phyloP scores from a whole-genome alignment of 2,797 vertebrate species.

The Chiroxiphia lanceolata region DNA sequence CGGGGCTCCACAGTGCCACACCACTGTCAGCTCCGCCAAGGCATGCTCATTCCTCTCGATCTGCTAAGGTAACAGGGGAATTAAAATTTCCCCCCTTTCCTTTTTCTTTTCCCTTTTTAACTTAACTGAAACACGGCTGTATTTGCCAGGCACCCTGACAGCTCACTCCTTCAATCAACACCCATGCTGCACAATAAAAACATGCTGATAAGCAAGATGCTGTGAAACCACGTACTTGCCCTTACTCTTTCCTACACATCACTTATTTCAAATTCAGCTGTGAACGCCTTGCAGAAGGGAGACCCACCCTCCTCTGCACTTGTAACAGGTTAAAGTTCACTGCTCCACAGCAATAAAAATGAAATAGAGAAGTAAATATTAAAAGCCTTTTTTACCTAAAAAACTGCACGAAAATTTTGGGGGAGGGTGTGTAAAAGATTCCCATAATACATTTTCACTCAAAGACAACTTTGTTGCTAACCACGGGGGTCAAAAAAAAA shows the following conservation, averaged over 20 bases:
- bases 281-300: not conserved
- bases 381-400: not conserved
- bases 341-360: not conserved
- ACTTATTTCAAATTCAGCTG: not conserved
- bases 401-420: not conserved
- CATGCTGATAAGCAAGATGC: not conserved
- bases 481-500: too few relatives aligned
- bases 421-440: not conserved
- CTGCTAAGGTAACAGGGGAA: not conserved
- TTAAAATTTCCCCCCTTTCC: not conserved
- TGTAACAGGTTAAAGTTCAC: not conserved
- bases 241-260: not conserved
- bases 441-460: not conserved
- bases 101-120: not conserved
- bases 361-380: not conserved
- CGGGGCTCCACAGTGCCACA: not conserved
- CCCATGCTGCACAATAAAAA: not conserved
- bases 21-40: not conserved
- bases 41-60: not conserved
- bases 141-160: not conserved
- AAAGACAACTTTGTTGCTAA: not conserved
- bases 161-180: not conserved
- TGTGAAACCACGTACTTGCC: not conserved
- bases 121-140: not conserved
- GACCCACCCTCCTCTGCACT: not conserved